Percentiles rank a stretch among this genome's conserved stretches.
phyloP scores from a whole-genome alignment of 2,888 invertebrate genomes.

The Idaea aversata region DNA sequence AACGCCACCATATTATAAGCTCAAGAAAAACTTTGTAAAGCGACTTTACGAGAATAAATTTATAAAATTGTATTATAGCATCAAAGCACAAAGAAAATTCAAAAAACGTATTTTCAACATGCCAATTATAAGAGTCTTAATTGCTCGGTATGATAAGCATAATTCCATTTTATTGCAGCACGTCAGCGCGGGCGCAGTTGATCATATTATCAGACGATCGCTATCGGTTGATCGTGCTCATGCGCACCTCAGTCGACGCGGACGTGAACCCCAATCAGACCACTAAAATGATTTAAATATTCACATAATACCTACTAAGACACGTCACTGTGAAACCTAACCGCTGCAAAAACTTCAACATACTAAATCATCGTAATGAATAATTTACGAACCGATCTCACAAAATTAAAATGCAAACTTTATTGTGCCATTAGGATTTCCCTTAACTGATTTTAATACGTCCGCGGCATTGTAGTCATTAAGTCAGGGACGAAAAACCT shows the following conservation, averaged over 20 bases:
- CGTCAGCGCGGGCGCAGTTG: slow-evolving; percentile 35
- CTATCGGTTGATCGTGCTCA: slow-evolving; percentile 16
- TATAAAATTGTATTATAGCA: not conserved
- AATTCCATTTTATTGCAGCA: slow-evolving; percentile 52
- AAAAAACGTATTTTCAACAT: slow-evolving; percentile 21
- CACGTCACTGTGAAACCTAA: slow-evolving; percentile 14
- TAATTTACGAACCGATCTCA: slow-evolving; percentile 15
- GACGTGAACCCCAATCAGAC: slow-evolving; percentile 28
- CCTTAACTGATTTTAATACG: slow-evolving; percentile 26
- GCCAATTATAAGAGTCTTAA: slow-evolving; percentile 46
- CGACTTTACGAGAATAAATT: not conserved
- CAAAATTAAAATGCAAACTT: slow-evolving; percentile 12
- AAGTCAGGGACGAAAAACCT: not conserved
- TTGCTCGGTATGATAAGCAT: slow-evolving; percentile 43
- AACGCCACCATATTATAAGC: no score
- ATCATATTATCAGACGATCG: slow-evolving; percentile 46
- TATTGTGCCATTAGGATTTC: slow-evolving; percentile 21
- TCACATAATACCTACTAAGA: slow-evolving; percentile 22
- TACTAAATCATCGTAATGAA: slow-evolving; percentile 14
- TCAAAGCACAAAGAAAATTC: not conserved
- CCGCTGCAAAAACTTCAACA: slow-evolving; percentile 2
- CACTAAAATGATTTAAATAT: slow-evolving; percentile 37
- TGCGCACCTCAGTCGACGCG: slow-evolving; percentile 25
- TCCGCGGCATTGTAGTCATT: slow-evolving; percentile 13
- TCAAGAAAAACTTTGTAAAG: not conserved